Base-by-base conservation (phyloP, 2,113 vertebrate genomes). In the Serilophus lunatus region DNA sequence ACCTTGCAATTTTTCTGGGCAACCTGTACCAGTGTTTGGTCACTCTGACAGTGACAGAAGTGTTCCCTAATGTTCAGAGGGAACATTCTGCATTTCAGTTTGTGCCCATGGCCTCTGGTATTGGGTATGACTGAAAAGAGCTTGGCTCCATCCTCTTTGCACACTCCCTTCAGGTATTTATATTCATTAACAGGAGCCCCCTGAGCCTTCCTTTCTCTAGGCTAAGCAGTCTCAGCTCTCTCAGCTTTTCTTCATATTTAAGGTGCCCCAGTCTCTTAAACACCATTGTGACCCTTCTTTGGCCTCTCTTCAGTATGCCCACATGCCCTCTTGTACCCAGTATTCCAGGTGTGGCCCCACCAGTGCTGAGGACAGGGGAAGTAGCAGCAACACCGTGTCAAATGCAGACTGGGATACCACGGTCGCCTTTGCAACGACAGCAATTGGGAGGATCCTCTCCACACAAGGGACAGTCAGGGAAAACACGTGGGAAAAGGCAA, bases 401-500 rank as follows among this genome's bases (percentile, higher is more conserved):
- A 60, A 70, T 13, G 15, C 20, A 84, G 35, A n/a, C 1, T 24
- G 35, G n/a, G 40, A 69, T 15, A 69, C 15, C 16, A 7, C 5
- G 84, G 29, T 29, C 0, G 0, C n/a, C 25, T 63, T 54, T 71
- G n/a, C 16, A 1, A 0, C 38, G 50, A 45, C 3, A 18, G 22
- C 80, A 71, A 40, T 2, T 25, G 4, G n/a, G 12, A 93, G 13
- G 14, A 66, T 85, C 28, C 10, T 45, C 31, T 81, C 36, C 28
- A 74, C 0, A 0, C 10, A 42, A 69, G 12, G 13, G 49, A 49
- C 23, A 18, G 2, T 3, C 0, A 1, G 10, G 18, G 36, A 85
- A 47, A 64, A 50, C 16, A 66, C 10, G 16, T 0, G 3, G 35
- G 26, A 91, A 66, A 40, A 57, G 35, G 10, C 24, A 61, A 61